Evolutionary conservation across 2,888 invertebrate genomes (phyloP), one percentile per base, ranked within the genome.

Genomic region (Epinotia nisella): DNA sequence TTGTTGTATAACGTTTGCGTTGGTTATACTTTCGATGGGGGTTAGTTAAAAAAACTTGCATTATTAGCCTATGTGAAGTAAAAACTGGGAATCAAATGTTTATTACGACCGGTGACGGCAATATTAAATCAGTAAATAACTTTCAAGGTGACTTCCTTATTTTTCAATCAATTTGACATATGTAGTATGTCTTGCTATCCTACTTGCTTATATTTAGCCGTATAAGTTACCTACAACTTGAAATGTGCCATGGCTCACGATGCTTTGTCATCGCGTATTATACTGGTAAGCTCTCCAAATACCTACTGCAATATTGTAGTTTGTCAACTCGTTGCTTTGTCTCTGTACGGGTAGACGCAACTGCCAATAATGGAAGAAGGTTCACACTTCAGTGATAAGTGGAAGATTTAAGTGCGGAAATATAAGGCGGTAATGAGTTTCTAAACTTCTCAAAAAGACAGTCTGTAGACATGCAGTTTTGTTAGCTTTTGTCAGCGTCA

Each of bases 251-350:
- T 77, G 78, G 78, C 80, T 81, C 81, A 77, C 78, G 79, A 73
- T 80, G 80, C 80, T 83, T 82, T 84, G 84, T 82, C 85, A 83
- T 80, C 80, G 79, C 78, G 81, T 82, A 82, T 83, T 82, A 80
- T 82, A 78, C 80, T 80, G 78, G 80, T 83, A 85, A 84, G 83
- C 83, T 79, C 75, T 75, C 76, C 78, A 81, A 78, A 82, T 81
- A 83, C 78, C 78, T 81, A 80, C 77, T 77, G 75, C 76, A 78
- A 77, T 78, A 79, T 78, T 76, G 77, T 76, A 78, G 78, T 78
- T 77, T 75, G 79, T 78, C 76, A 78, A 76, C 77, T 76, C 76
- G 77, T 77, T 76, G 80, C 78, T 79, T 77, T 77, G 75, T 78
- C 78, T 79, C 75, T 78, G 75, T 73, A 66, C 65, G 49, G 53